Percentiles rank a stretch among this genome's conserved stretches.
Conservation (phyloP, 2,797 vertebrate species). For the Gadopsis bispinosus region DNA sequence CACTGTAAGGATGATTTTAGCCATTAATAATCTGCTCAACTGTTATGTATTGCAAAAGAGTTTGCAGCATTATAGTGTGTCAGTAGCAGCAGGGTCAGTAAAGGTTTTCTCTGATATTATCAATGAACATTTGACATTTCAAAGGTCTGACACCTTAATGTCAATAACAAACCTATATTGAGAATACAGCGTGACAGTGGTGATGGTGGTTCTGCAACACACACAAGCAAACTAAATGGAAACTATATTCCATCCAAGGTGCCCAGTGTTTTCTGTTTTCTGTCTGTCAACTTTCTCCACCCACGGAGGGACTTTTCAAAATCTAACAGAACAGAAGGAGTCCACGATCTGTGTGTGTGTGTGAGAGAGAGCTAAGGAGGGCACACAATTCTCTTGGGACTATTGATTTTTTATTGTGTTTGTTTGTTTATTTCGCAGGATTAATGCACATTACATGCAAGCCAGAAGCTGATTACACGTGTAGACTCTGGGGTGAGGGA, state of each 20-base stretch:
- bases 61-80: neutral
- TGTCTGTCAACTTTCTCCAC: conserved; percentile 80
- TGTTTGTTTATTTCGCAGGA: too few species aligned
- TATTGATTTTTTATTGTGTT: neutral
- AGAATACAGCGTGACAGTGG: conserved; percentile 12
- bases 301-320: conserved; percentile 84
- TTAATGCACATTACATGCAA: too few species aligned
- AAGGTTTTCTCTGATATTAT: neutral
- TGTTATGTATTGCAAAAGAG: neutral
- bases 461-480: too few species aligned
- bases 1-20: too few species aligned
- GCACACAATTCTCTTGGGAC: conserved; percentile 31
- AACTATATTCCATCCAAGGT: conserved; percentile 74
- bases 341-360: conserved; percentile 1
- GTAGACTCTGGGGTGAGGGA: too few species aligned
- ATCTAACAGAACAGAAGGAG: conserved; percentile 20
- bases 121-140: conserved; percentile 15
- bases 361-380: conserved; percentile 31
- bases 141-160: neutral
- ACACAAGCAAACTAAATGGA: conserved; percentile 59
- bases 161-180: conserved; percentile 30
- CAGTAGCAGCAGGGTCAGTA: neutral
- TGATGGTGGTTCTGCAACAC: conserved; percentile 16
- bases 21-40: neutral
- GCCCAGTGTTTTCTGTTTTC: conserved; percentile 68